These are phyloP conservation scores for Drosophila planitibia DNA, from an alignment of 2,888 invertebrate genomes.

Conservation along the genomic window DNA sequence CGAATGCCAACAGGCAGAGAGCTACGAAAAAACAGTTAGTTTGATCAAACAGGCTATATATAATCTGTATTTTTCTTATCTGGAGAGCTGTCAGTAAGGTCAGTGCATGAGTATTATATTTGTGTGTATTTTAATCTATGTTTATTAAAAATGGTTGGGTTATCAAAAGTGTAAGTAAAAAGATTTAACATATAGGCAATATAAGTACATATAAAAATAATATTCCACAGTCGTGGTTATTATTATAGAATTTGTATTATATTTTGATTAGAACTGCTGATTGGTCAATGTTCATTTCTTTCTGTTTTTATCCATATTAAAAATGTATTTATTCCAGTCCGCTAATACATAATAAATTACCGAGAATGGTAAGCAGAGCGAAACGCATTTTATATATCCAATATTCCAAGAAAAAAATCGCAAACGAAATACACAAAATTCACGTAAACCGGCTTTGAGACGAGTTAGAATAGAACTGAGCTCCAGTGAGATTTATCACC, in stretches of 20 bases:
- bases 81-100: conserved; percentile 15
- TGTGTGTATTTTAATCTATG: not conserved
- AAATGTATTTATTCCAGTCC: not conserved
- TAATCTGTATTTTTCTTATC: conserved; percentile 13
- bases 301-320: not conserved
- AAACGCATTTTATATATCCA: conserved; percentile 79
- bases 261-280: not conserved
- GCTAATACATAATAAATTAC: conserved; percentile 52
- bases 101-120: conserved; percentile 17
- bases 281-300: not conserved
- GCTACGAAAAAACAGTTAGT: conserved; percentile 49
- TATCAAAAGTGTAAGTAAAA: not conserved
- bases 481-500: conserved; percentile 64
- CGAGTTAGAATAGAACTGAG: conserved; percentile 73
- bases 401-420: conserved; percentile 44
- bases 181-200: not conserved
- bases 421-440: conserved; percentile 19
- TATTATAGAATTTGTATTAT: not conserved
- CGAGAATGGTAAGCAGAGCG: conserved; percentile 70
- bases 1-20: conserved; percentile 70
- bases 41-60: not conserved
- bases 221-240: not conserved
- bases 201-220: not conserved
- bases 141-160: not conserved
- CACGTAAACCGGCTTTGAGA: conserved; percentile 64